A percentile compares a stretch with the other conserved stretches of the same genome.
Evolutionary conservation across 2,113 vertebrate species (phyloP).

Genomic region (Cryptotis parvus): DNA sequence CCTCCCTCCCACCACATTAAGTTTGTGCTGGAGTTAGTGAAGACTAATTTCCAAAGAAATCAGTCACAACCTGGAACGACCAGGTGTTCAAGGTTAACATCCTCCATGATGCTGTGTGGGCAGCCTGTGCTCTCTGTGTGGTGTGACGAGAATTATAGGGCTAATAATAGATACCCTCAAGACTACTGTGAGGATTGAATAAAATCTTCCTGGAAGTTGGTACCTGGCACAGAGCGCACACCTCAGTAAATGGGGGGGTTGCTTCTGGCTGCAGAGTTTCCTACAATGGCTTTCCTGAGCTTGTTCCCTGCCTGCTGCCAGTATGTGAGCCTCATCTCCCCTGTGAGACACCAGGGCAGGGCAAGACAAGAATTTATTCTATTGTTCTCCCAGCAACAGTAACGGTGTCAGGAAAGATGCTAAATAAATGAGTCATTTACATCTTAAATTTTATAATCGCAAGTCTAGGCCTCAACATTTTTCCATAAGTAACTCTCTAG

Average conservation of each 20-base stretch:
- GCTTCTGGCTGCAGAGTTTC: background rate
- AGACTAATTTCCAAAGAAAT: slow-evolving; percentile 2
- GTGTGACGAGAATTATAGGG: background rate
- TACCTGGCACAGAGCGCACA: background rate
- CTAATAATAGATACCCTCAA: background rate
- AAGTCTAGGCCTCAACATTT: slow-evolving; percentile 10
- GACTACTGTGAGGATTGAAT: background rate
- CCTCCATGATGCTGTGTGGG: background rate
- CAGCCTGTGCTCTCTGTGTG: background rate
- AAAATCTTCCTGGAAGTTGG: background rate
- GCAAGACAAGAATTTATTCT: background rate
- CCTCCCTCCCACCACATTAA: no score
- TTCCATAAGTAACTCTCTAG: background rate
- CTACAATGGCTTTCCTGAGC: background rate
- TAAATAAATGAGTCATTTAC: background rate
- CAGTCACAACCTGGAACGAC: background rate
- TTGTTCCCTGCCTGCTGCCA: background rate
- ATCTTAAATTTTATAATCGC: background rate
- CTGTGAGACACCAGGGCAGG: no score
- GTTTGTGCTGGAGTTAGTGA: background rate
- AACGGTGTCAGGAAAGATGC: background rate
- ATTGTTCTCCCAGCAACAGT: background rate
- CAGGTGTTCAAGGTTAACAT: background rate
- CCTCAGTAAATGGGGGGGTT: background rate
- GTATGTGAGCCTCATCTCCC: background rate